These are phyloP conservation scores for Drosophila parthenogenetica DNA, from an alignment of 2,888 invertebrate species.

Conservation along the genomic window DNA sequence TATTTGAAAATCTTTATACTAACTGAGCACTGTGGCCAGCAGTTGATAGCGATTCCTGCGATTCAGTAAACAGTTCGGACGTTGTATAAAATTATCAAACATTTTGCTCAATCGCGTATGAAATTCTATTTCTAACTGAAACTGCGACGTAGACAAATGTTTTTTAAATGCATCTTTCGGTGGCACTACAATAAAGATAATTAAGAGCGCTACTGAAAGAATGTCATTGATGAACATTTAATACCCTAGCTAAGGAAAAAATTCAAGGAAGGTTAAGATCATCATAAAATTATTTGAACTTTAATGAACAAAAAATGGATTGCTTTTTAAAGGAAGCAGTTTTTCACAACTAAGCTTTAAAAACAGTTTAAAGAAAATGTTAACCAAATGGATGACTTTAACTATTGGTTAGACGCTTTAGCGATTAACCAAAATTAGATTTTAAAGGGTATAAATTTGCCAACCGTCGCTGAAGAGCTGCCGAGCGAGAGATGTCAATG, in stretches of 20 bases:
- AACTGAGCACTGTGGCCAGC: constrained; percentile 63
- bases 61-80: constrained; percentile 52
- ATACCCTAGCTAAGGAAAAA: not conserved
- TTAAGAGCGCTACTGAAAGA: not conserved
- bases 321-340: too few relatives aligned
- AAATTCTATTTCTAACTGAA: constrained; percentile 24
- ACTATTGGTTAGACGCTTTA: too few relatives aligned
- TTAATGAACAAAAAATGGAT: too few relatives aligned
- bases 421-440: too few relatives aligned
- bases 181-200: constrained; percentile 11
- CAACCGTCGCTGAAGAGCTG: too few relatives aligned
- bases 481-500: too few relatives aligned
- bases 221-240: not conserved
- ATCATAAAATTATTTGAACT: too few relatives aligned
- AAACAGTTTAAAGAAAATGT: too few relatives aligned
- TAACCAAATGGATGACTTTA: too few relatives aligned
- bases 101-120: constrained; percentile 19
- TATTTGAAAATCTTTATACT: constrained; percentile 9
- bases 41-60: constrained; percentile 60
- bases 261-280: too few relatives aligned
- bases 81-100: constrained; percentile 30
- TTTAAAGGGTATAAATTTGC: too few relatives aligned
- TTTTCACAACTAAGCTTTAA: too few relatives aligned
- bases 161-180: constrained; percentile 5
- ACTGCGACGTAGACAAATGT: not conserved